Conservation (phyloP, 2,113 vertebrate species). For the Ictidomys tridecemlineatus region DNA sequence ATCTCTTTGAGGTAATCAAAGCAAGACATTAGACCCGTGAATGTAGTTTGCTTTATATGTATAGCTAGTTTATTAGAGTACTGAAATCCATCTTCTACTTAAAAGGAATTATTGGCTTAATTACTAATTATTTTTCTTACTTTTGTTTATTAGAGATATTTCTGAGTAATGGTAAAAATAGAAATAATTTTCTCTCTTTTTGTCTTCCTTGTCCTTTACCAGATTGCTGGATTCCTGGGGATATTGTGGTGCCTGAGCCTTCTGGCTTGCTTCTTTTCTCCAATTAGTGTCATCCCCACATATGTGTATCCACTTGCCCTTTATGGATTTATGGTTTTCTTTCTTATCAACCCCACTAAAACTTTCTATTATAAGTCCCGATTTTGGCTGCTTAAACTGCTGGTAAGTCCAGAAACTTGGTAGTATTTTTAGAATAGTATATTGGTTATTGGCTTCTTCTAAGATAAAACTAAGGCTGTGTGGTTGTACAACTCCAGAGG, state of each 20-base stretch:
- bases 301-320: constrained; percentile 97
- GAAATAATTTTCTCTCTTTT: constrained; percentile 62
- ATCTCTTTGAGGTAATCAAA: constrained; percentile 96
- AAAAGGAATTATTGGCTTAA: constrained; percentile 39
- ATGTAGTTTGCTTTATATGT: constrained; percentile 7
- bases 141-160: constrained; percentile 74
- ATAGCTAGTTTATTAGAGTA: background rate
- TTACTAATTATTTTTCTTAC: constrained; percentile 48
- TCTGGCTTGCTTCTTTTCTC: constrained; percentile 95
- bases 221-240: constrained; percentile 98
- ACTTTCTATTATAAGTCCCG: constrained; percentile 99
- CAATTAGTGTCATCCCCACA: constrained; percentile 92
- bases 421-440: constrained; percentile 21
- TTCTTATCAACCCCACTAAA: constrained; percentile 98
- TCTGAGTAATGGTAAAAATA: constrained; percentile 41
- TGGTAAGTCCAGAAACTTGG: constrained; percentile 91
- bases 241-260: constrained; percentile 98
- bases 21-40: background rate
- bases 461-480: background rate
- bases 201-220: constrained; percentile 59
- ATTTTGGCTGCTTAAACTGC: constrained; percentile 98
- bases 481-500: background rate
- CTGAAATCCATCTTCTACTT: constrained; percentile 42
- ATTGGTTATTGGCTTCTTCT: constrained; percentile 9
- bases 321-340: constrained; percentile 97